Conservation (phyloP, 2,797 vertebrate genomes). For the Sarcoramphus papa region DNA sequence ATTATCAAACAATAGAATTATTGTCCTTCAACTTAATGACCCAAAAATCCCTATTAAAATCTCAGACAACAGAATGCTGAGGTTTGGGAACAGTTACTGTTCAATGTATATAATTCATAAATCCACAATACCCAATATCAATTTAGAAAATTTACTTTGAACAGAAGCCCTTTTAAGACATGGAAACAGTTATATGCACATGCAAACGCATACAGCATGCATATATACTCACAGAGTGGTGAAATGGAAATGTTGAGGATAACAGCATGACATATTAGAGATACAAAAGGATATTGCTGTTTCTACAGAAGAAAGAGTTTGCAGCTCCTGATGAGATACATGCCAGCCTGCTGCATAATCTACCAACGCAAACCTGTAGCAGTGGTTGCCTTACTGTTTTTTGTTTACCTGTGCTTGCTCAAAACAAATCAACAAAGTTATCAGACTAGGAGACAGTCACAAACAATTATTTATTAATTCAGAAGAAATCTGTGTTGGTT, state of each 20-base stretch:
- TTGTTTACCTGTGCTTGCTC: background rate
- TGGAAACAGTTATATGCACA: background rate
- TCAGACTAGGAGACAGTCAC: background rate
- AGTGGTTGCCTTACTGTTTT: fast-evolving
- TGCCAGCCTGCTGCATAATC: background rate
- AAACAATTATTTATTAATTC: background rate
- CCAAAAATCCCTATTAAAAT: background rate
- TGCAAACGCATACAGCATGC: background rate
- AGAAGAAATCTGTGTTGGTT: background rate
- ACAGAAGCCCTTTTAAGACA: background rate
- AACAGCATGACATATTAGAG: background rate
- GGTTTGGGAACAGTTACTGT: background rate
- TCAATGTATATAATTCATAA: background rate
- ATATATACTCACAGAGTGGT: background rate
- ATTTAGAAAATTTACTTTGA: background rate
- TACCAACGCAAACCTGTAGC: background rate
- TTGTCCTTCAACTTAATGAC: constrained; percentile 36
- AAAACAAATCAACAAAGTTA: background rate
- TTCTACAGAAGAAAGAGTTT: background rate
- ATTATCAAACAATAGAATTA: constrained; percentile 46
- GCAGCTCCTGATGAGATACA: background rate
- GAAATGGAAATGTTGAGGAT: background rate
- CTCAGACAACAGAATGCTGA: constrained; percentile 16
- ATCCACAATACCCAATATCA: background rate
- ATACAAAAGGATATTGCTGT: background rate